phyloP scores from a whole-genome alignment of 2,113 vertebrate genomes.

The Nothocercus nigrocapillus region DNA sequence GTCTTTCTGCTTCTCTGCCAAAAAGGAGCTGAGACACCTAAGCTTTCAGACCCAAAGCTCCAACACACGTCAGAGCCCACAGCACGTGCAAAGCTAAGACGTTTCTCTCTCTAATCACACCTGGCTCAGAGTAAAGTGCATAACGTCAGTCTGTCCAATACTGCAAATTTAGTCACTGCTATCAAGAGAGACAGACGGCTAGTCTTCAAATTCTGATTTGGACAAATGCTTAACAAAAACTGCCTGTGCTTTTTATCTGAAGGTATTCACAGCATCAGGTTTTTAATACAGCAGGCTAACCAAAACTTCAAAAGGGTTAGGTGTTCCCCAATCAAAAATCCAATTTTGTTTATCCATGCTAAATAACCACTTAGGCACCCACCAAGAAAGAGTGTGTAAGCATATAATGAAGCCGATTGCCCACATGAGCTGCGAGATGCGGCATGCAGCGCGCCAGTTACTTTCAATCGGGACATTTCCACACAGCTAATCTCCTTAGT shows the following conservation, averaged over 20 bases:
- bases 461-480: slow-evolving; percentile 44
- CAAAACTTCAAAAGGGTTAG: background rate
- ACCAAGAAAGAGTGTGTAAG: background rate
- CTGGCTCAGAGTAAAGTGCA: background rate
- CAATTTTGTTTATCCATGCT: slow-evolving; percentile 34
- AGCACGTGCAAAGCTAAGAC: background rate
- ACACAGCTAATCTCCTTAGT: slow-evolving; percentile 33
- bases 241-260: background rate
- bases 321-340: background rate
- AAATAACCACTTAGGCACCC: slow-evolving; percentile 21
- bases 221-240: background rate
- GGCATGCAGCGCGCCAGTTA: background rate
- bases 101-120: background rate
- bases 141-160: accelerated
- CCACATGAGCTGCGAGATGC: background rate
- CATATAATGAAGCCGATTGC: slow-evolving; percentile 28
- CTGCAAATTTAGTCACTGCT: background rate
- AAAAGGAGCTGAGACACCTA: background rate
- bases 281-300: background rate
- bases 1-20: background rate
- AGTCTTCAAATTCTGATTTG: background rate
- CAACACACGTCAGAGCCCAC: background rate
- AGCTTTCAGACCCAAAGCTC: background rate
- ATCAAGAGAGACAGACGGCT: background rate
- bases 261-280: background rate